Percentiles rank a stretch among this genome's conserved stretches.
Evolutionary conservation across 2,113 vertebrate genomes (phyloP).

Genomic region (Leucoraja erinaceus): DNA sequence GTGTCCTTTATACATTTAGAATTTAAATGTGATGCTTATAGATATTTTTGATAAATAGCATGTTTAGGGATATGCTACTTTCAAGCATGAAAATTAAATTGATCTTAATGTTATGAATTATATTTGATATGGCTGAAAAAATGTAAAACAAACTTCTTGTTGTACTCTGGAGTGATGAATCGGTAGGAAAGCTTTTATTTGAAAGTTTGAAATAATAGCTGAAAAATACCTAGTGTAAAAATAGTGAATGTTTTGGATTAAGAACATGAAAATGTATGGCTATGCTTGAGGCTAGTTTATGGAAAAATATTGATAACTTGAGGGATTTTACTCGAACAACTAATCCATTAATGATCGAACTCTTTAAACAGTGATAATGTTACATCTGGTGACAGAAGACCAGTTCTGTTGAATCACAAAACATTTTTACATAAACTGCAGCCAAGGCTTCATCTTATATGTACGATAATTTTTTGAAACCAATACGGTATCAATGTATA

Average conservation of each 20-base stretch:
- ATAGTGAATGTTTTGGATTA: not conserved
- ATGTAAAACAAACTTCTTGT: not conserved
- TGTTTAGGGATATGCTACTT: not conserved
- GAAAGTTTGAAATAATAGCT: not conserved
- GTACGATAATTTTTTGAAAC: not conserved
- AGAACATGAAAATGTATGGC: not conserved
- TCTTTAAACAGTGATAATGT: not conserved
- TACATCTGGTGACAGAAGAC: not conserved
- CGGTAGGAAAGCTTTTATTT: not conserved
- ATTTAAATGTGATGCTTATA: too few species aligned
- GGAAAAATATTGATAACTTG: not conserved
- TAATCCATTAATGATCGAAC: not conserved
- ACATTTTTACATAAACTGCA: not conserved
- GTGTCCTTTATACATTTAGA: not conserved
- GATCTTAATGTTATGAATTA: not conserved
- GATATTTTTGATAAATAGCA: not conserved
- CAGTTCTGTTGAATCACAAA: not conserved
- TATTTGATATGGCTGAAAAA: not conserved
- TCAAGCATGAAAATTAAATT: not conserved
- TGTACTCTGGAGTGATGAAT: constrained; percentile 5
- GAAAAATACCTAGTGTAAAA: not conserved
- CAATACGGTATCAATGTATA: not conserved
- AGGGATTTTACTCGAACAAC: not conserved
- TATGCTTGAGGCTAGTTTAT: not conserved
- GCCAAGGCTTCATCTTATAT: too few species aligned